Conservation (phyloP, 30 jellyfish, hydroid and myxozoan genomes). For the Mastigias papua region DNA sequence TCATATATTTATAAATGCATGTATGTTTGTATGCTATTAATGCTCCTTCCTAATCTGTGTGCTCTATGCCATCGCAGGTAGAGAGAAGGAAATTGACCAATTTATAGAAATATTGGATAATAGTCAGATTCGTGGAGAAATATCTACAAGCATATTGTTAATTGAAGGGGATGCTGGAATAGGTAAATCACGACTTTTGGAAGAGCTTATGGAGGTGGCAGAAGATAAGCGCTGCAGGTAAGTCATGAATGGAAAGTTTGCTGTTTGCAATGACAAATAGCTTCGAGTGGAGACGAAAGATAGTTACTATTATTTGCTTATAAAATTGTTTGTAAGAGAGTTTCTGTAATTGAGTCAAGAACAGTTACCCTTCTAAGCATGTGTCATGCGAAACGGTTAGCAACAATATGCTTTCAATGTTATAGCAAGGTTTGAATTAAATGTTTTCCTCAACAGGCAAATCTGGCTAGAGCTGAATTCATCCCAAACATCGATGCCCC, state of each 20-base stretch:
- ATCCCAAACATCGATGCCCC: slow-evolving; percentile 38
- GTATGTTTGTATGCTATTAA: no score
- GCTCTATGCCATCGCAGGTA: slow-evolving; percentile 29
- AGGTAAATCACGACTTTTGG: slow-evolving; percentile 91
- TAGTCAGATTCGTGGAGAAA: background rate
- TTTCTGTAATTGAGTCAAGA: no score
- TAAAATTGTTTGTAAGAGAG: no score
- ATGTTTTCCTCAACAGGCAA: slow-evolving; percentile 9
- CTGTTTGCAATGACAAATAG: no score
- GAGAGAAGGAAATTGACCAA: slow-evolving; percentile 55
- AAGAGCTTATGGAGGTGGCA: slow-evolving; percentile 82
- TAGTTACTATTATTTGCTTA: no score
- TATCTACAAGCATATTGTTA: slow-evolving; percentile 1
- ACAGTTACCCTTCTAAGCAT: no score
- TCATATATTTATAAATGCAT: no score
- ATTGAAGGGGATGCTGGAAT: slow-evolving; percentile 96
- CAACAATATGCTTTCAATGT: no score
- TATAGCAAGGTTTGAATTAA: no score
- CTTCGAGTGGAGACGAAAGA: no score
- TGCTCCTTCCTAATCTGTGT: no score
- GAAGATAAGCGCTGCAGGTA: slow-evolving; percentile 66
- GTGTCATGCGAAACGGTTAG: no score
- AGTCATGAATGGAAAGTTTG: background rate
- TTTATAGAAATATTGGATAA: slow-evolving; percentile 3
- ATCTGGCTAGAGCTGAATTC: slow-evolving; percentile 58